Evolutionary conservation across 2,113 vertebrate genomes (phyloP).

Genomic region (Clinocottus analis): DNA sequence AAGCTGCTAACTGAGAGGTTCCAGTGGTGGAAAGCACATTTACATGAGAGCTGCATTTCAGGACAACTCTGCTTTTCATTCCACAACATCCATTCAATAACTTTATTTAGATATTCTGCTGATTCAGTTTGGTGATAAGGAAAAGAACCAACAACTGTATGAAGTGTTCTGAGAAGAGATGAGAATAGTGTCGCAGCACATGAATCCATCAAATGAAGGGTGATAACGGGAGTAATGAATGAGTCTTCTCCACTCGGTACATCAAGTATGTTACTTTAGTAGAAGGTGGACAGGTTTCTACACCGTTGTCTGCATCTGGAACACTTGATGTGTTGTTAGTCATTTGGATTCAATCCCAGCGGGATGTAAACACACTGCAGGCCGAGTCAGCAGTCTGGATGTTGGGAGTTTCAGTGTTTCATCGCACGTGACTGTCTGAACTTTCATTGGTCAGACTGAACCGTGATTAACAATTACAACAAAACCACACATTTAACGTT

Average conservation of each 20-base stretch:
- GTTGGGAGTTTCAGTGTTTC: conserved; percentile 24
- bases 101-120: too few relatives aligned
- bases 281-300: too few relatives aligned
- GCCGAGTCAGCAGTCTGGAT: conserved; percentile 4
- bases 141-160: not conserved
- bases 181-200: too few relatives aligned
- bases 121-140: not conserved
- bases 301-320: not conserved
- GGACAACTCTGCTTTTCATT: not conserved
- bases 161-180: not conserved
- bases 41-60: not conserved
- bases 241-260: too few relatives aligned
- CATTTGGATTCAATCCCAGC: conserved; percentile 16
- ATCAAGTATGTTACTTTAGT: too few relatives aligned
- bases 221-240: too few relatives aligned
- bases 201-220: too few relatives aligned
- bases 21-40: not conserved
- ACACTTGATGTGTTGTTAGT: not conserved
- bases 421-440: conserved; percentile 31
- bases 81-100: not conserved
- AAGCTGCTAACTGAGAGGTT: not conserved
- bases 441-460: conserved; percentile 38
- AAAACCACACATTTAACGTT: conserved; percentile 45
- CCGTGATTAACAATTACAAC: conserved; percentile 51
- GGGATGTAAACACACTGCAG: conserved; percentile 15